Evolutionary conservation across 2,113 vertebrate genomes (phyloP).

Genomic region (Mixornis gularis): DNA sequence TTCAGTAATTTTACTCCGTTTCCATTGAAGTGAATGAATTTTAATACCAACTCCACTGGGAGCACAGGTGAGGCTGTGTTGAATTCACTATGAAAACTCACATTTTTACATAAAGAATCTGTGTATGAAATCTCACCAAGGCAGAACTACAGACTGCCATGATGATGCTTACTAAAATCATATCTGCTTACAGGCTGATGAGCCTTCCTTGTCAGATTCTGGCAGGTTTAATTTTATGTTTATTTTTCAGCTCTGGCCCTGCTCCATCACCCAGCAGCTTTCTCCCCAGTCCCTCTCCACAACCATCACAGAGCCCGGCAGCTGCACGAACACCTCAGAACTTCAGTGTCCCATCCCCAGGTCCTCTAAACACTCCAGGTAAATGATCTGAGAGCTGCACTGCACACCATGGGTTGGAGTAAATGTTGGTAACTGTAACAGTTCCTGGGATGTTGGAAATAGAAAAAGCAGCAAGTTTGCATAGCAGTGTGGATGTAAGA

Average conservation of each 20-base stretch:
- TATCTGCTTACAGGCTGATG: neutral
- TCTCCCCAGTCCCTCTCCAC: conserved; percentile 94
- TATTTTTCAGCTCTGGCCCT: conserved; percentile 84
- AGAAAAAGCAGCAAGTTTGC: no score
- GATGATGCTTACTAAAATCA: neutral
- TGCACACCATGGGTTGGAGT: neutral
- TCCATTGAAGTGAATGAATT: neutral
- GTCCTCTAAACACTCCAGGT: conserved; percentile 96
- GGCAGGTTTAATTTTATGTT: neutral
- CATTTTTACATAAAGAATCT: neutral
- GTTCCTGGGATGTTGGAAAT: neutral
- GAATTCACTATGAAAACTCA: neutral
- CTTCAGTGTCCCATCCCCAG: conserved; percentile 92
- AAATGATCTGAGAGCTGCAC: neutral
- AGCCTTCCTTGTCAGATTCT: neutral
- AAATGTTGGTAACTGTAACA: neutral
- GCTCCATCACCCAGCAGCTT: conserved; percentile 93
- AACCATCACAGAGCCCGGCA: conserved; percentile 91
- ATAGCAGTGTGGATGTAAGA: no score
- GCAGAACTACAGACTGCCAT: neutral
- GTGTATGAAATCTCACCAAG: neutral
- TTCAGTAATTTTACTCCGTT: neutral
- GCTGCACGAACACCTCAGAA: conserved; percentile 90
- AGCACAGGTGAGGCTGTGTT: neutral
- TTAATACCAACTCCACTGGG: neutral